A percentile compares a stretch with the other conserved stretches of the same genome.
Evolutionary conservation across 2,797 vertebrate genomes (phyloP).

Genomic region (Eulemur mongoz): DNA sequence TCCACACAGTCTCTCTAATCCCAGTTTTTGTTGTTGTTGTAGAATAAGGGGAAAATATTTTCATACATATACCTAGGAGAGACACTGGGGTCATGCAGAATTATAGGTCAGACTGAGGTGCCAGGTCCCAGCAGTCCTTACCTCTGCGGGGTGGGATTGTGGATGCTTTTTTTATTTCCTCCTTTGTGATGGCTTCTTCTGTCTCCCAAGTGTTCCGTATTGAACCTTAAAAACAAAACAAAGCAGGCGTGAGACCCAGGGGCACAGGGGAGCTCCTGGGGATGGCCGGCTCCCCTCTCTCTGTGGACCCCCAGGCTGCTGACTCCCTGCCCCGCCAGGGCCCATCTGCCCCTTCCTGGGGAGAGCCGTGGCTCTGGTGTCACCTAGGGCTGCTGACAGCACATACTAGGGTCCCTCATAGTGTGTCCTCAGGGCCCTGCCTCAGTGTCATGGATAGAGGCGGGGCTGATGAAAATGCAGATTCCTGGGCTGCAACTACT

Average conservation of each 20-base stretch:
- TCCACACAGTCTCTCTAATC: background rate
- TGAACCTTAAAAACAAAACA: background rate
- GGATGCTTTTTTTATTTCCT: background rate
- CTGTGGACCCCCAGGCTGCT: background rate
- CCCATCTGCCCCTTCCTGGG: background rate
- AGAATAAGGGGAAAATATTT: slow-evolving; percentile 18
- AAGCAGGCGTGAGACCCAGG: background rate
- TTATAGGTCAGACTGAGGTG: background rate
- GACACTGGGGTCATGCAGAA: background rate
- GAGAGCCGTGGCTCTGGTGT: background rate
- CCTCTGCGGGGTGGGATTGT: background rate
- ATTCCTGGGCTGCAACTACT: background rate
- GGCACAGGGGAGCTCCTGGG: background rate
- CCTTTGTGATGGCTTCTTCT: background rate
- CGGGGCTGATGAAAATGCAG: background rate
- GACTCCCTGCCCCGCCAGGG: background rate
- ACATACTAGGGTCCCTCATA: background rate
- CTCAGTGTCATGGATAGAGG: background rate
- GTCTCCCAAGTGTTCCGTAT: background rate
- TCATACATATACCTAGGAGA: background rate
- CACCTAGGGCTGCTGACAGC: background rate
- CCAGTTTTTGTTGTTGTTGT: background rate
- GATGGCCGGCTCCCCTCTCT: background rate
- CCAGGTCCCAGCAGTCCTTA: background rate
- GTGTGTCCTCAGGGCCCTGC: background rate